Base-by-base conservation (phyloP, 2,888 invertebrate species). In the Chamaedrilus cognettii region DNA sequence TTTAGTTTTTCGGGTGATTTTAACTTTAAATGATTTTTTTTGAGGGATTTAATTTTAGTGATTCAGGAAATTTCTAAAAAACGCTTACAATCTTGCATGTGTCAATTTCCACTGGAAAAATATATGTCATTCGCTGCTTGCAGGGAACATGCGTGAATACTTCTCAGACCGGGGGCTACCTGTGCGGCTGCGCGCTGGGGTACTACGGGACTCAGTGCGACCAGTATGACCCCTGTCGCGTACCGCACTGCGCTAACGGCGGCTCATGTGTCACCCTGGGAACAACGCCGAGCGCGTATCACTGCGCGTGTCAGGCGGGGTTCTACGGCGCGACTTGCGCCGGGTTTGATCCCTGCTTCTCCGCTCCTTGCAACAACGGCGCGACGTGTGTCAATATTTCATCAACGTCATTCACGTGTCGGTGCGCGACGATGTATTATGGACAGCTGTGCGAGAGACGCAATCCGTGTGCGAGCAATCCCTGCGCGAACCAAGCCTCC, bases 191-290 rank as follows among this genome's bases (percentile, higher is more conserved):
- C 49, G 26, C 57, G 3, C 26, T 19, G 33, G 74, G 74, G 35
- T 70, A 64, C 52, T 68, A 65, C 35, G 74, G 72, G 7, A 15
- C 32, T 5, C 88, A 88, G 78, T 94, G 94, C 65, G 60, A 66
- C 49, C 28, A 52, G 26, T 32, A 87, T 28, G 82, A 87, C 76
- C 85, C 90, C 3, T 90, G 90, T 31, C 52, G 34, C 23, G 67
- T 63, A 11, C 56, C 56, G 23, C 75, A 72, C 2, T 75, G 75
- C 51, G 33, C 42, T 57, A 69, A 74, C 62, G 52, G 58, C 3
- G 72, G 70, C 2, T 42, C 32, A 11, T 75, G 75, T 51, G n/a
- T n/a, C n/a, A 42, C 50, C 26, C 65, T 73, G 52, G 55, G 60
- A 11, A 60, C 60, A 23, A 57, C 30, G 26, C n/a, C 49, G 7